Evolutionary conservation across 2,797 vertebrate genomes (phyloP).

Genomic region (Masticophis lateralis): DNA sequence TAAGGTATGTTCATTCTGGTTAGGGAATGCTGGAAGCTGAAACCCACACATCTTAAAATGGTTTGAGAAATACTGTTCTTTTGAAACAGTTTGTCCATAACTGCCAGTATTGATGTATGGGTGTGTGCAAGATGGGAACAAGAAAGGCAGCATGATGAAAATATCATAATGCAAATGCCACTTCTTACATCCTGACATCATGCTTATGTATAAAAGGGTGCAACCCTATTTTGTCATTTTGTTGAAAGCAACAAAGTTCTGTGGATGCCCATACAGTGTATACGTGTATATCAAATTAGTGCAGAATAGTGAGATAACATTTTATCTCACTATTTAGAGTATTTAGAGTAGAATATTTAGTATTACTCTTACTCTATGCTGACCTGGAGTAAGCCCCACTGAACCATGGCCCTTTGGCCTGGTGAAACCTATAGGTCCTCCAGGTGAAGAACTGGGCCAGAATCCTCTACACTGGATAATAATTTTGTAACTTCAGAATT

Average conservation of each 20-base stretch:
- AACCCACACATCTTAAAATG: background rate
- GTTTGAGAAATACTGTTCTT: background rate
- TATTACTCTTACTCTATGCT: background rate
- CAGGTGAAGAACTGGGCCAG: background rate
- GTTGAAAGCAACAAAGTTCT: background rate
- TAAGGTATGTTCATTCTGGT: background rate
- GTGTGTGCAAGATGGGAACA: background rate
- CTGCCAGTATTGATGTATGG: background rate
- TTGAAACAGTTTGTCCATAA: background rate
- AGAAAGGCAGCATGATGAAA: background rate
- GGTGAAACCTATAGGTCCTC: background rate
- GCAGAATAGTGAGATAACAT: background rate
- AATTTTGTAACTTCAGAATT: conserved; percentile 40
- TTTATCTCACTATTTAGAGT: too few relatives aligned
- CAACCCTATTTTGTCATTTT: background rate
- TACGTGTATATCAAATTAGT: background rate
- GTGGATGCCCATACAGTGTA: background rate
- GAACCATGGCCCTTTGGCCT: background rate
- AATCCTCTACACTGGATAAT: conserved; percentile 14
- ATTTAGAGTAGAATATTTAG: too few relatives aligned
- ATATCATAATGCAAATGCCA: background rate
- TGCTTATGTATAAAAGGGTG: background rate
- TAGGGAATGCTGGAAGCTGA: background rate
- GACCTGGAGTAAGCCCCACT: background rate
- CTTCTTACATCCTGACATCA: background rate